These are phyloP conservation scores for Eufriesea mexicana DNA, from an alignment of 1,140 invertebrate genomes.

Conservation along the genomic window DNA sequence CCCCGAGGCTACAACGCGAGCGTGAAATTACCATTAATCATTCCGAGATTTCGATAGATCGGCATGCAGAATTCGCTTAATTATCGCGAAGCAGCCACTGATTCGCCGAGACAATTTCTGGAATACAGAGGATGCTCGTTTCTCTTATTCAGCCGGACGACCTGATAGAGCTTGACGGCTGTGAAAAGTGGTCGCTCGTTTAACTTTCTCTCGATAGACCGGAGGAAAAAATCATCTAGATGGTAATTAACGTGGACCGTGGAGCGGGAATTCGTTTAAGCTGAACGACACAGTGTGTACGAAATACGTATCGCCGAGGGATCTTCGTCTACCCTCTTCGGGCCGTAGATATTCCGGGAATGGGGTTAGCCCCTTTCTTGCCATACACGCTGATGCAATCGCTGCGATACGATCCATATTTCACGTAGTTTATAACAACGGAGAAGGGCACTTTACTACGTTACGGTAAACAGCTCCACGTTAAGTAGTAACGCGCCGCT, in stretches of 20 bases:
- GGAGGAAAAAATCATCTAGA: background rate
- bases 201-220: background rate
- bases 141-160: background rate
- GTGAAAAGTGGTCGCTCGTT: background rate
- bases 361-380: conserved; percentile 67
- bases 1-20: background rate
- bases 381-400: conserved; percentile 68
- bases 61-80: background rate
- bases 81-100: background rate
- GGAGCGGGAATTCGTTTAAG: conserved; percentile 20
- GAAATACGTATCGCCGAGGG: conserved; percentile 28
- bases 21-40: background rate
- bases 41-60: background rate
- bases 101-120: background rate
- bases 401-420: conserved; percentile 63
- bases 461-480: conserved; percentile 66
- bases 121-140: background rate
- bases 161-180: background rate
- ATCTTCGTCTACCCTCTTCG: conserved; percentile 56
- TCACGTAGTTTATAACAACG: conserved; percentile 71
- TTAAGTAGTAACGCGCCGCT: conserved; percentile 64
- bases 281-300: background rate
- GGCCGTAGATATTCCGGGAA: conserved; percentile 58
- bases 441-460: conserved; percentile 44
- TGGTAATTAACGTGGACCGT: conserved; percentile 7